Base-by-base conservation (phyloP, 2,888 invertebrate species). In the Teleiodes luculella region DNA sequence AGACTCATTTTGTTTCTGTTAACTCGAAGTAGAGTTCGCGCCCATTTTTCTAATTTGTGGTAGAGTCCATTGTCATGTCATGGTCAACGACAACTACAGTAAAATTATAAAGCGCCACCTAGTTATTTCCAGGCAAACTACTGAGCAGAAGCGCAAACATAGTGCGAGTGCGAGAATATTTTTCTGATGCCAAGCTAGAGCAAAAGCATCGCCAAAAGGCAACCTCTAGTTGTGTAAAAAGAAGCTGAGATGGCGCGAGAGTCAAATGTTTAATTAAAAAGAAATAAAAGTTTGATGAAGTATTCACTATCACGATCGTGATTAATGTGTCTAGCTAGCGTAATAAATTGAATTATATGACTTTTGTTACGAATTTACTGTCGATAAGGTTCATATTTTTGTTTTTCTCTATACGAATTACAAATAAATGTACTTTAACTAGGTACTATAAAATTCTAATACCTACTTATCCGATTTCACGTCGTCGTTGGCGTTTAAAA, bases 211-310 rank as follows among this genome's bases (percentile, higher is more conserved):
- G n/a, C n/a, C n/a, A n/a, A n/a, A n/a, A n/a, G n/a, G n/a, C n/a
- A n/a, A n/a, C n/a, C n/a, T n/a, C n/a, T n/a, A n/a, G n/a, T n/a
- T n/a, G n/a, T n/a, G n/a, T n/a, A n/a, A n/a, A n/a, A n/a, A 4
- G 24, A 24, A 24, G 24, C 6, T 4, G 24, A 28, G 43, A 13
- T 43, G 43, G 13, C 43, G 43, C 18, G 7, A 41, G 18, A 8
- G 6, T 28, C n/a, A 1, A 13, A 31, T 20, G 18, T 16, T 31
- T 11, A 24, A 8, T 14, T 24, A 30, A 33, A 53, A 53, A 48
- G 41, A 48, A 39, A 31, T 31, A 39, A 51, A 51, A 33, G n/a
- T 43, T 43, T 43, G 24, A 43, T 43, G 43, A 43, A 24, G 28
- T n/a, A 20, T 11, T 28, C 28, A 13, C 2, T 24, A 24, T 24